Conservation (phyloP, 2,113 vertebrate genomes). For the Tiliqua scincoides region DNA sequence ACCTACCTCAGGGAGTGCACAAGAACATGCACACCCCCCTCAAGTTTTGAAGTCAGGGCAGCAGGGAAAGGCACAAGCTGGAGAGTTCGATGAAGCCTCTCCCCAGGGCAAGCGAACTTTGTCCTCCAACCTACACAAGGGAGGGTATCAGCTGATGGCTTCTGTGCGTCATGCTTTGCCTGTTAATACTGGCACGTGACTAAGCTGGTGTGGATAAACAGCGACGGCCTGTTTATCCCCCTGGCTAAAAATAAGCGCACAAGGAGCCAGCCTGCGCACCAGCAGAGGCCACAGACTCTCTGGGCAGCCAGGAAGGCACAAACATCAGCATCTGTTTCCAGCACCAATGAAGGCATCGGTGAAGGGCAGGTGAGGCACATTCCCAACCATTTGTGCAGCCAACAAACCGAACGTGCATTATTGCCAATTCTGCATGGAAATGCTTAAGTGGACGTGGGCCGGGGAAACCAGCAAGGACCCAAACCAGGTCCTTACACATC, state of each 20-base stretch:
- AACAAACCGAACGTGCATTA: neutral
- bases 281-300: neutral
- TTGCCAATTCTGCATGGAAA: neutral
- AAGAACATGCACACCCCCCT: neutral
- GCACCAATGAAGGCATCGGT: neutral
- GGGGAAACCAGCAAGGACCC: no score
- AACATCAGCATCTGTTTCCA: rapidly evolving
- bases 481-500: no score
- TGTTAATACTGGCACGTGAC: neutral
- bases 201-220: neutral
- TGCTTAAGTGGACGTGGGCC: no score
- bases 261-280: neutral
- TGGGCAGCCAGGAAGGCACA: neutral
- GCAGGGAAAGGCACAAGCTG: neutral
- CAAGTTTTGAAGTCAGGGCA: neutral
- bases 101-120: neutral
- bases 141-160: constrained; percentile 13
- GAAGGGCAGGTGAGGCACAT: constrained; percentile 7
- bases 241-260: constrained; percentile 15
- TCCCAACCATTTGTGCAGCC: neutral
- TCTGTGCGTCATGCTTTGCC: rapidly evolving
- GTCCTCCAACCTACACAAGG: constrained; percentile 13
- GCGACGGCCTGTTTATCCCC: rapidly evolving
- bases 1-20: neutral
- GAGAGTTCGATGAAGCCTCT: neutral